Conservation (phyloP, 1,140 invertebrate genomes). For the Drosophila lini region DNA sequence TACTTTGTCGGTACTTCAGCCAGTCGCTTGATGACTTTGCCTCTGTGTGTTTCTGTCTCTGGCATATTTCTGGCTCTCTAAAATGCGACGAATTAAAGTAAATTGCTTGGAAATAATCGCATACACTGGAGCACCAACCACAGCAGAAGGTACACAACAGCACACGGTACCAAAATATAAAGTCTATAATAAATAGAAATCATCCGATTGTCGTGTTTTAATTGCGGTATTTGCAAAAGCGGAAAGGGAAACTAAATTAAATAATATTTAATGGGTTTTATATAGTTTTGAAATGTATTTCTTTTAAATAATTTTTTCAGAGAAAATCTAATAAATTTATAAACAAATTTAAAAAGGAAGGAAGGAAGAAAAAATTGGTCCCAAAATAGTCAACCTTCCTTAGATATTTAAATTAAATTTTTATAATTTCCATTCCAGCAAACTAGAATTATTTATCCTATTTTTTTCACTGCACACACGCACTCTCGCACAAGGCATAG, state of each 20-base stretch:
- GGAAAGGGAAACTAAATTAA: too few species aligned
- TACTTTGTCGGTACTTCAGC: conserved; percentile 15
- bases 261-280: not conserved
- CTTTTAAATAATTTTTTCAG: too few species aligned
- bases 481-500: conserved; percentile 22
- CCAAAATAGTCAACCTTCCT: too few species aligned
- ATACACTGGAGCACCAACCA: conserved; percentile 10
- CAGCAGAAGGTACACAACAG: conserved; percentile 5
- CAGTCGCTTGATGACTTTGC: conserved; percentile 50
- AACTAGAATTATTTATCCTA: not conserved
- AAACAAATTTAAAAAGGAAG: not conserved
- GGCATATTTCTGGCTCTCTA: conserved; percentile 61
- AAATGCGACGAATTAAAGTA: conserved; percentile 78
- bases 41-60: conserved; percentile 25
- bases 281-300: not conserved
- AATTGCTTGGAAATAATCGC: conserved; percentile 81
- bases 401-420: too few species aligned
- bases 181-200: not conserved
- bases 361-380: not conserved
- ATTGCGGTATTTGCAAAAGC: not conserved
- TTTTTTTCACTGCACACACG: conserved; percentile 17
- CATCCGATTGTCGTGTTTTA: not conserved
- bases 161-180: not conserved
- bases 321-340: not conserved
- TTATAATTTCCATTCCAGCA: not conserved